A percentile compares a stretch with the other conserved stretches of the same genome.
These are phyloP conservation scores for Megaleporinus macrocephalus DNA, from an alignment of 2,113 vertebrate species.

Conservation along the genomic window DNA sequence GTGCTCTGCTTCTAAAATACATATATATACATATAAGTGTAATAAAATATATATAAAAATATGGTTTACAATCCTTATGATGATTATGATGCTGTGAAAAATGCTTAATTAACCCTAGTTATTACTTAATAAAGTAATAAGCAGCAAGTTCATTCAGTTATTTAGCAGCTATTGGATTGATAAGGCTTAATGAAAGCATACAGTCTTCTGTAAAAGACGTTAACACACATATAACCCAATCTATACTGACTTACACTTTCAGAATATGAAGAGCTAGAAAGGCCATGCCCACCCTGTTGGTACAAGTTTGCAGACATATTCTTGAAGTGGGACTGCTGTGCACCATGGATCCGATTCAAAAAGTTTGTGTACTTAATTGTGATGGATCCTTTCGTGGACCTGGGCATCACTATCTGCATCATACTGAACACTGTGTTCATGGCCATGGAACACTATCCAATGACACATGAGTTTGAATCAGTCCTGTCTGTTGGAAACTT, in stretches of 20 bases:
- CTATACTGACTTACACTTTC: neutral
- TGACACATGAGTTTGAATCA: constrained; percentile 82
- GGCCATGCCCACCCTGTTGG: constrained; percentile 89
- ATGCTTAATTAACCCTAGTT: no score
- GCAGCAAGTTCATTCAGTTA: no score
- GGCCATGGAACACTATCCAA: constrained; percentile 98
- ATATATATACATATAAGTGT: no score
- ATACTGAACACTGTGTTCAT: constrained; percentile 96
- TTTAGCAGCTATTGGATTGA: no score
- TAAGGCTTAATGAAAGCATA: no score
- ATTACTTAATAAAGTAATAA: no score
- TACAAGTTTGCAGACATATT: constrained; percentile 84
- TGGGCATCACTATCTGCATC: constrained; percentile 95
- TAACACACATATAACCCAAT: neutral
- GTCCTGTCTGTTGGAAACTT: constrained; percentile 86
- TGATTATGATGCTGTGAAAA: no score
- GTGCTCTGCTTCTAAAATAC: no score
- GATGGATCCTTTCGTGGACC: constrained; percentile 95
- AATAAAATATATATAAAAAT: no score
- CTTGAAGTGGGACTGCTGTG: constrained; percentile 91
- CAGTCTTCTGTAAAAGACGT: neutral
- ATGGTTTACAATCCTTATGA: no score
- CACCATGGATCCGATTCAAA: constrained; percentile 82
- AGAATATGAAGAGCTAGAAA: constrained; percentile 89
- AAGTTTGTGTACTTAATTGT: constrained; percentile 79